These are phyloP conservation scores for Schmidtea mediterranea DNA, from an alignment of 1,140 invertebrate species.

Conservation along the genomic window DNA sequence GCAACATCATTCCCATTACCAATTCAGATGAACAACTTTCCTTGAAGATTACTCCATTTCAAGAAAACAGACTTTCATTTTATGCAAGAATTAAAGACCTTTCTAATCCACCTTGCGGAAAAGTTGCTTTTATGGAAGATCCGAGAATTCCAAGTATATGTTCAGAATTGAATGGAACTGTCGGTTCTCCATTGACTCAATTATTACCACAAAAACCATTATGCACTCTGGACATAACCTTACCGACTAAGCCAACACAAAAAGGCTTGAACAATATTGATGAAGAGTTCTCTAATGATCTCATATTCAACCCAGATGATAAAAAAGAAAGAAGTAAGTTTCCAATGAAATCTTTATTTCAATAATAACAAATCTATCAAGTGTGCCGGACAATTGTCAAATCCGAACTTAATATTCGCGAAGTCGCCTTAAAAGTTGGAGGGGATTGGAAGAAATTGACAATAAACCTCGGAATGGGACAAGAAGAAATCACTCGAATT, in stretches of 20 bases:
- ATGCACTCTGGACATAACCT: constrained; percentile 75
- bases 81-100: not conserved
- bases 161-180: constrained; percentile 23
- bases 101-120: not conserved
- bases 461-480: too few species aligned
- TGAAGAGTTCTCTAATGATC: too few species aligned
- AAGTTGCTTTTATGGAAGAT: not conserved
- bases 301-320: too few species aligned
- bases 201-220: constrained; percentile 49
- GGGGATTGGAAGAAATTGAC: not conserved
- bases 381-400: not conserved
- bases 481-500: too few species aligned
- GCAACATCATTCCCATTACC: constrained; percentile 79
- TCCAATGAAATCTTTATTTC: too few species aligned
- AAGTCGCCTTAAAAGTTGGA: not conserved
- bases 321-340: too few species aligned
- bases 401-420: not conserved
- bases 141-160: not conserved
- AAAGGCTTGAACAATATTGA: too few species aligned
- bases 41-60: constrained; percentile 1
- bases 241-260: constrained; percentile 31
- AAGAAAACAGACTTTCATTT: constrained; percentile 1
- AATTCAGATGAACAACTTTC: constrained; percentile 79
- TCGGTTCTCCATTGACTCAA: constrained; percentile 28
- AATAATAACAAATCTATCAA: too few species aligned